These are phyloP conservation scores for Orchesellides sinensis DNA, from an alignment of 2,888 invertebrate species.

Conservation along the genomic window DNA sequence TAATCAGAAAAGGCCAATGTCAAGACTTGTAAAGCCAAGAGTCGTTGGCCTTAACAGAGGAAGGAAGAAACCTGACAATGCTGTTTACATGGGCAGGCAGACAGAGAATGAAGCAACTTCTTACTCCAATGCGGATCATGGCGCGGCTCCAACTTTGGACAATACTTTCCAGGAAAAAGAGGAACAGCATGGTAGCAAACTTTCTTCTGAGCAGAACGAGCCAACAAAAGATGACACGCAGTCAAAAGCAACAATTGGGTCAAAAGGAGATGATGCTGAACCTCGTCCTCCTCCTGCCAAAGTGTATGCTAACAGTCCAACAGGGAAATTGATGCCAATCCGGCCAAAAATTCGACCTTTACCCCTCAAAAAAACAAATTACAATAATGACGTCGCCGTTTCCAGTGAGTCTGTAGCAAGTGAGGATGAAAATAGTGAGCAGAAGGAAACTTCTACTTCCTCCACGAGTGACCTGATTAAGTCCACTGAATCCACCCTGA, in stretches of 20 bases:
- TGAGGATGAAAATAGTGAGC: neutral
- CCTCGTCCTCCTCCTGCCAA: neutral
- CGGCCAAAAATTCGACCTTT: conserved; percentile 56
- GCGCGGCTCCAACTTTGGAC: conserved; percentile 39
- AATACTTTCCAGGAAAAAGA: conserved; percentile 8
- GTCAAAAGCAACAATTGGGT: conserved; percentile 40
- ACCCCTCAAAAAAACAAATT: neutral
- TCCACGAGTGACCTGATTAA: conserved; percentile 12
- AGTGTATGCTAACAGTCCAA: conserved; percentile 36
- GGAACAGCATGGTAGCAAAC: neutral
- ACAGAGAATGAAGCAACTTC: neutral
- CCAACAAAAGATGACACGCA: neutral
- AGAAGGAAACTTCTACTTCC: neutral
- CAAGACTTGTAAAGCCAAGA: conserved; percentile 47
- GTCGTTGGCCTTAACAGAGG: conserved; percentile 21
- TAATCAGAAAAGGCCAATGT: conserved; percentile 41
- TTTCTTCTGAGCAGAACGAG: neutral
- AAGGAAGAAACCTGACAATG: neutral
- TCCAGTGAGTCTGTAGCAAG: neutral
- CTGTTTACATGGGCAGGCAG: neutral
- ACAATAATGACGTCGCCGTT: neutral
- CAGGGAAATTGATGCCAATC: conserved; percentile 46
- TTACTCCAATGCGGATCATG: conserved; percentile 12
- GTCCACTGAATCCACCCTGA: too few relatives aligned
- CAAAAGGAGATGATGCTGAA: conserved; percentile 1